Base-by-base conservation (phyloP, 2,797 vertebrate genomes). In the Acanthopagrus latus region DNA sequence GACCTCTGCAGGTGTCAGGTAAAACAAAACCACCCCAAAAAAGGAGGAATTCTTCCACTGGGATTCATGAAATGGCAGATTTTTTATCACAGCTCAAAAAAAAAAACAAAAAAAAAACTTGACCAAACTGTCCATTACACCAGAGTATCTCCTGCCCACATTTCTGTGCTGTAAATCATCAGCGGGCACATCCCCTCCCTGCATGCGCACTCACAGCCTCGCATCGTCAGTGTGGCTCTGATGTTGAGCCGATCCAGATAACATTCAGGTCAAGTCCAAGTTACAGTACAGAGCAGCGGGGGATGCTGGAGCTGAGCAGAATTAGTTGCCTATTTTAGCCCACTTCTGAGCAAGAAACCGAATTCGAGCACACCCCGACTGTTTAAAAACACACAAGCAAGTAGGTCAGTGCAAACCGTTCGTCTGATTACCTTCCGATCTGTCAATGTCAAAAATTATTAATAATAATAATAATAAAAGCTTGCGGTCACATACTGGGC, bases 221-320 rank as follows among this genome's bases (percentile, higher is more conserved):
- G 51, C 86, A 68, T 56, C 27, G 57, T 71, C 81, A 76, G 58
- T 73, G 85, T 48, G 81, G 84, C 88, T 87, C 74, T 88, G 86
- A 91, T 92, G 87, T 58, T 64, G 86, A 91, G 78, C 86, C 70
- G 18, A 87, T 87, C 88, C 88, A 86, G 88, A 92, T 85, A 89
- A 84, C 91, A 92, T 93, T 86, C 87, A 90, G 91, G 88, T 93
- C 92, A 92, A 91, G 88, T 89, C 90, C 82, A 90, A 91, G 85
- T 91, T 83, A 86, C 83, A 66, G 85, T 80, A 46, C 81, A 78
- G 76, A 67, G 75, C 67, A 68, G 74, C 66, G 13, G 71, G 76
- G 76, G 89, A 87, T 91, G 91, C 85, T 84, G 78, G 71, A 74
- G 71, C 70, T 46, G 71, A 56, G 54, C 46, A 47, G 73, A 58